Conservation (phyloP, 2,888 invertebrate genomes). For the Mechanitis messenoides region DNA sequence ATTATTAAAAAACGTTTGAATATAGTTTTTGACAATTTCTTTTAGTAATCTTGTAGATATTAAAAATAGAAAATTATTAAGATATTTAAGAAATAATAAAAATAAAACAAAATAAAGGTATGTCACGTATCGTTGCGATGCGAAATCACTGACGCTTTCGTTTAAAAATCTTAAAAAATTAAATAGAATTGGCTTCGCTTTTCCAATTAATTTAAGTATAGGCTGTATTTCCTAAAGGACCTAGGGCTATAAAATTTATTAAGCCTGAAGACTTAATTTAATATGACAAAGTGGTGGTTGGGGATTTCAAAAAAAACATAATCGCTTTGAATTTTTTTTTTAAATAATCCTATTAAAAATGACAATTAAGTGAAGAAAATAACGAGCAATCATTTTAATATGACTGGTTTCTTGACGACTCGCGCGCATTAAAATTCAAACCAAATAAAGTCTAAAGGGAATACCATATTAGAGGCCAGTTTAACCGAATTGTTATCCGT, state of each 20-base stretch:
- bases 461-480: conserved; percentile 42
- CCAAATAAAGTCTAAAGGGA: conserved; percentile 45
- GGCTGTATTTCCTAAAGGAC: conserved; percentile 21
- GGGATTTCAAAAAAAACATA: conserved; percentile 28
- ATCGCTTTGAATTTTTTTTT: conserved; percentile 11
- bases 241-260: conserved; percentile 27
- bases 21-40: too few species aligned
- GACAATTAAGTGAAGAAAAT: conserved; percentile 28
- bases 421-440: conserved; percentile 41
- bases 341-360: conserved; percentile 9
- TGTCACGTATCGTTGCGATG: too few species aligned
- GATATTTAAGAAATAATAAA: too few species aligned
- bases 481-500: conserved; percentile 53
- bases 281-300: background rate
- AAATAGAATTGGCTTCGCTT: conserved; percentile 27
- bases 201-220: conserved; percentile 15
- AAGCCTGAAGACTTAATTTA: conserved; percentile 16
- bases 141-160: background rate
- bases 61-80: too few species aligned
- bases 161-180: conserved; percentile 16
- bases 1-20: too few species aligned
- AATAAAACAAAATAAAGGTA: too few species aligned
- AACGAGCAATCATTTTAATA: conserved; percentile 29
- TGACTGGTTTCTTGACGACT: conserved; percentile 26
- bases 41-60: too few species aligned